phyloP scores from a whole-genome alignment of 2,888 invertebrate species.

The Drosophila paranaensis region DNA sequence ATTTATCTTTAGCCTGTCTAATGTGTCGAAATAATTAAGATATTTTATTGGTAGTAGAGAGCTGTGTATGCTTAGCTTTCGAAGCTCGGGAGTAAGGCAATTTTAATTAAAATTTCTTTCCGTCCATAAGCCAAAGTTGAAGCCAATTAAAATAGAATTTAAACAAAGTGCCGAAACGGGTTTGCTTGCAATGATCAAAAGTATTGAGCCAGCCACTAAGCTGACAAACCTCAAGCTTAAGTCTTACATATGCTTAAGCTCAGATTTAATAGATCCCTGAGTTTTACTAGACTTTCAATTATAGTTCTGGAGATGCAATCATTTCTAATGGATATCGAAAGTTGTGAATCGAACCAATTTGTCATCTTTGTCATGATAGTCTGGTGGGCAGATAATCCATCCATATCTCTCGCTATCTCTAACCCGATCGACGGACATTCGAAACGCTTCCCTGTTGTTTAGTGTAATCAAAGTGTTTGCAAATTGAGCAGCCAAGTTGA shows the following conservation, averaged over 20 bases:
- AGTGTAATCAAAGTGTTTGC: slow-evolving; percentile 3
- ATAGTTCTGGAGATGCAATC: background rate
- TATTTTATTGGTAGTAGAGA: background rate
- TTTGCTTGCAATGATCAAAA: background rate
- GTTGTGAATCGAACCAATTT: background rate
- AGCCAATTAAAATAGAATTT: background rate
- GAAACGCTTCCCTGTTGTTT: background rate
- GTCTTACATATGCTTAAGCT: background rate
- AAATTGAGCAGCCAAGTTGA: background rate
- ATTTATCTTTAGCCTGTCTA: background rate
- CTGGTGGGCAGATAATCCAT: no score
- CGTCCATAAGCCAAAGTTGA: background rate
- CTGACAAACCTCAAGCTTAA: background rate
- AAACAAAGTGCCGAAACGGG: background rate
- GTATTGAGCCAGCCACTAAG: background rate
- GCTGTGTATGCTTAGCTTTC: background rate
- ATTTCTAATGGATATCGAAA: background rate
- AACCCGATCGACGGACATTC: background rate
- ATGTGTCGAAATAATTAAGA: background rate
- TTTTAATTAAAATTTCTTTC: background rate
- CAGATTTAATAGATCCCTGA: background rate
- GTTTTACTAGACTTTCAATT: background rate
- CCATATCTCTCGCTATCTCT: background rate
- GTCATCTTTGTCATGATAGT: no score
- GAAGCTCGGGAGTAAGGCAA: background rate